phyloP scores from a whole-genome alignment of 2,888 invertebrate species.

The Rhimphoctona megacephalus region DNA sequence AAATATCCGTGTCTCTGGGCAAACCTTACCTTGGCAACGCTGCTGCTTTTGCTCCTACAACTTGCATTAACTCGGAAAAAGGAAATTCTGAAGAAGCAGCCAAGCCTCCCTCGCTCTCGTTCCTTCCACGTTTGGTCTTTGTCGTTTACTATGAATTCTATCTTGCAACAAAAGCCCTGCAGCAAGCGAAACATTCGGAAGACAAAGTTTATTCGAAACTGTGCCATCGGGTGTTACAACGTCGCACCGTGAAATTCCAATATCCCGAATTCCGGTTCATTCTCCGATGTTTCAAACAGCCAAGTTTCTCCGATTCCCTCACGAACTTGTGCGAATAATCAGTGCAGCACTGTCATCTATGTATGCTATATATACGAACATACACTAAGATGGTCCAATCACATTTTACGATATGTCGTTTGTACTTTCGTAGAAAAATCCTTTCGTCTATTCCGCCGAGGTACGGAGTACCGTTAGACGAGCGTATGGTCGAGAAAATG shows the following conservation, averaged over 20 bases:
- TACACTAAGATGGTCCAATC: conserved; percentile 42
- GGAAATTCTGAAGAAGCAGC: conserved; percentile 64
- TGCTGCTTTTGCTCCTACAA: conserved; percentile 24
- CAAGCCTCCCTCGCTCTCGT: background rate
- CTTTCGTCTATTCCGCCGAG: conserved; percentile 32
- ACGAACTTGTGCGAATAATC: conserved; percentile 54
- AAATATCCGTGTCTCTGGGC: conserved; percentile 66
- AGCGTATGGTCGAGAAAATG: conserved; percentile 37
- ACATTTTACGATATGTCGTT: conserved; percentile 45
- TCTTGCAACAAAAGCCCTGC: conserved; percentile 44
- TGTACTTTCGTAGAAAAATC: conserved; percentile 31
- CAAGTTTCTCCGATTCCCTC: conserved; percentile 10
- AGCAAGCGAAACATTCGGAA: conserved; percentile 41
- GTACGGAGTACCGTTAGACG: conserved; percentile 13
- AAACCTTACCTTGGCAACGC: conserved; percentile 39
- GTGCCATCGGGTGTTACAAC: conserved; percentile 69
- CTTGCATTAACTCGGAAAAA: conserved; percentile 64
- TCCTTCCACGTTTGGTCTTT: conserved; percentile 22
- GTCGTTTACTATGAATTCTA: conserved; percentile 46
- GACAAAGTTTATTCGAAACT: conserved; percentile 69
- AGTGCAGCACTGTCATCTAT: background rate
- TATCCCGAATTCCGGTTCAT: conserved; percentile 47
- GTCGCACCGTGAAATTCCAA: conserved; percentile 52
- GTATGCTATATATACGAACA: background rate
- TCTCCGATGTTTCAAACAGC: conserved; percentile 7